Conservation (phyloP, 1,140 invertebrate species). For the Heliconius hermathena region DNA sequence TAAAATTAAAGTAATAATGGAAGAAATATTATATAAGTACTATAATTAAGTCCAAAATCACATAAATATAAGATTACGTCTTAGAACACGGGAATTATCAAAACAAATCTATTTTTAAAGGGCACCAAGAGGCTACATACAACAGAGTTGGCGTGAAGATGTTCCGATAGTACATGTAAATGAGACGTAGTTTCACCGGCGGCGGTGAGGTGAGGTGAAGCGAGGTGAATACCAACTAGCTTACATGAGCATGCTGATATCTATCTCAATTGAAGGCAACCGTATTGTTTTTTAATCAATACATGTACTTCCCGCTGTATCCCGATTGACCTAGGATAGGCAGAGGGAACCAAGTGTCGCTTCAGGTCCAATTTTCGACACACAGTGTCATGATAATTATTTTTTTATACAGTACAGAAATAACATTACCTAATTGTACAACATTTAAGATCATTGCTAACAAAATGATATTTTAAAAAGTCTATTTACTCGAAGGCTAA, state of each 20-base stretch:
- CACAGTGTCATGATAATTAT: no score
- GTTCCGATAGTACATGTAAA: not conserved
- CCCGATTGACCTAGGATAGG: no score
- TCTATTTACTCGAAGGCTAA: not conserved
- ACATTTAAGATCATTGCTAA: not conserved
- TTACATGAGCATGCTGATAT: not conserved
- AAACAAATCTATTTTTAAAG: slow-evolving; percentile 4
- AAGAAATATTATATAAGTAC: not conserved
- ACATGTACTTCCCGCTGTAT: not conserved
- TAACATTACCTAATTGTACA: not conserved
- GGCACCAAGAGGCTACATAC: not conserved
- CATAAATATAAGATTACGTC: not conserved
- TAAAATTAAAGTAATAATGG: not conserved
- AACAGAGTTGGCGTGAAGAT: slow-evolving; percentile 17
- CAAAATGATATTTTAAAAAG: slow-evolving; percentile 3
- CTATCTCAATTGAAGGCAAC: slow-evolving; percentile 3
- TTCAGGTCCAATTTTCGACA: no score
- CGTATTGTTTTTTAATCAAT: not conserved
- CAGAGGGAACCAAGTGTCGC: no score
- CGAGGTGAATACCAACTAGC: slow-evolving; percentile 1
- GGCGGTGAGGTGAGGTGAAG: not conserved
- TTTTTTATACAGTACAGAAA: no score
- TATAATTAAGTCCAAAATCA: not conserved
- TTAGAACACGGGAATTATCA: not conserved
- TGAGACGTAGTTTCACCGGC: not conserved